Evolutionary conservation across 2,113 vertebrate genomes (phyloP), one percentile per base, ranked within the genome.

Genomic region (Cavia porcellus): DNA sequence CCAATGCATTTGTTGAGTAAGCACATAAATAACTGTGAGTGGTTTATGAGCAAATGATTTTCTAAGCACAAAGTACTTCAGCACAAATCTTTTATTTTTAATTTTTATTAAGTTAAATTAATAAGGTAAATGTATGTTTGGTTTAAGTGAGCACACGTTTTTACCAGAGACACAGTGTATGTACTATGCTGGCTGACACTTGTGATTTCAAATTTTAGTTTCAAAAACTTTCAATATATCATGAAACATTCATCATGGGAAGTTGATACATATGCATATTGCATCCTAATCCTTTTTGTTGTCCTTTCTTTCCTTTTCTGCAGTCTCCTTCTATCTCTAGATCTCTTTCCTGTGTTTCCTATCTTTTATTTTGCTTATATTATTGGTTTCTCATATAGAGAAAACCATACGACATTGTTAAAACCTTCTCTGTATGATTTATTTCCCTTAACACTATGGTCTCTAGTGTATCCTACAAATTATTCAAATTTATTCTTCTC

Each of bases 111-210:
- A 83, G 2, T 79, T 86, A 88, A 64, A 74, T 90, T 30, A n/a
- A 86, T 95, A 59, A 52, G 86, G 59, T 96, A 92, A 72, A 94
- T 45, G 77, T 47, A 86, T 62, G 68, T 57, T 28, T 82, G 19
- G 2, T 55, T 95, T 72, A 30, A 74, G 10, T 59, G 32, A 30
- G 35, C 1, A n/a, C 2, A n/a, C 13, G 15, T 59, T 77, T 87
- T 77, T 86, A 75, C 64, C 50, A 72, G 50, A 14, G 77, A 2
- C 80, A n/a, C 2, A 94, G 10, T 80, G 22, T 61, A 15, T 80
- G 19, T 61, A 15, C 3, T n/a, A 4, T 61, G 22, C 50, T 83
- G 64, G 35, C 30, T 75, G 38, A 88, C 24, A 86, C 1, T 0
- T 52, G 3, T 64, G 25, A 25, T 79, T 96, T 97, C 1, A 28